Percentiles rank a stretch among this genome's conserved stretches.
phyloP scores from a whole-genome alignment of 2,113 vertebrate species.

The Mesocricetus auratus region DNA sequence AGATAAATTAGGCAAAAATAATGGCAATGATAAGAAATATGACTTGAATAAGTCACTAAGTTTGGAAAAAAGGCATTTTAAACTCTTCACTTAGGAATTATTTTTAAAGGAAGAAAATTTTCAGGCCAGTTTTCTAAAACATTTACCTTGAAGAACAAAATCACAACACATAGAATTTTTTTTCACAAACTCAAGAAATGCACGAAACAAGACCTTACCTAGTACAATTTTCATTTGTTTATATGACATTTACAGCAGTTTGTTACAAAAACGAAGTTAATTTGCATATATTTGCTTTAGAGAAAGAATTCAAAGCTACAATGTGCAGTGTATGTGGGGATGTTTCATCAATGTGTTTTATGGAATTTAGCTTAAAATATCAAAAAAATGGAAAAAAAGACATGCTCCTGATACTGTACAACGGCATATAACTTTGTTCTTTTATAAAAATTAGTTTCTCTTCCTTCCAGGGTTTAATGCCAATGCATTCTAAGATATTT shows the following conservation, averaged over 20 bases:
- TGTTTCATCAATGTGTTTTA: background rate
- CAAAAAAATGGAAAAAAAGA: background rate
- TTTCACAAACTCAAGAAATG: background rate
- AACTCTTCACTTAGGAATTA: slow-evolving; percentile 18
- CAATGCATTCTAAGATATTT: background rate
- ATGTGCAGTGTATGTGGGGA: background rate
- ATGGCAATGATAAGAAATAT: slow-evolving; percentile 32
- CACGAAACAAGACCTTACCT: background rate
- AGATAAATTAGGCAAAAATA: slow-evolving; percentile 53
- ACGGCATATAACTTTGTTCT: background rate
- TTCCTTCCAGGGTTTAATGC: background rate
- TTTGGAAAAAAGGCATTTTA: slow-evolving; percentile 39
- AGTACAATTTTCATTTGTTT: background rate
- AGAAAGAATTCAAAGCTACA: background rate
- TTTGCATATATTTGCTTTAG: background rate
- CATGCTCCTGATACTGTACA: background rate
- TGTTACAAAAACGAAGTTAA: background rate
- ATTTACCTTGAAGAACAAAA: background rate
- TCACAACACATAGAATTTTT: background rate
- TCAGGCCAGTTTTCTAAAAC: background rate
- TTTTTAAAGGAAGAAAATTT: background rate
- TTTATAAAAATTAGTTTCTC: background rate
- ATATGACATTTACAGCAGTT: background rate
- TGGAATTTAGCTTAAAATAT: background rate
- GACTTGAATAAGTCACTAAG: slow-evolving; percentile 13